Percentiles rank a stretch among this genome's conserved stretches.
phyloP scores from a whole-genome alignment of 2,797 vertebrate genomes.

The Melanotaenia nigrans region DNA sequence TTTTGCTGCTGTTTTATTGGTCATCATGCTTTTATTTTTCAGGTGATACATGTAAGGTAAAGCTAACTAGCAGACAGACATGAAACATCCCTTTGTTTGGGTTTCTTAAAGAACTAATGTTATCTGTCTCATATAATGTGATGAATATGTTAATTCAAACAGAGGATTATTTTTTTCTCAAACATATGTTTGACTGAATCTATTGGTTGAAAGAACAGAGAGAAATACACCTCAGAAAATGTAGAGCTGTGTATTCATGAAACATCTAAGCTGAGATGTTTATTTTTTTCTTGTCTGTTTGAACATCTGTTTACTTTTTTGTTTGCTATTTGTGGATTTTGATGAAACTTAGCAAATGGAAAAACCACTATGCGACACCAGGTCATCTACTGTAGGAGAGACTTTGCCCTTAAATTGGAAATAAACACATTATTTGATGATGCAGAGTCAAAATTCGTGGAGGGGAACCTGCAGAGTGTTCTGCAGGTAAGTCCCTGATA shows the following conservation, averaged over 20 bases:
- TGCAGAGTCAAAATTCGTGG: no score
- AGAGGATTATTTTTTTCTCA: background rate
- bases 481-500: no score
- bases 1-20: background rate
- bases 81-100: background rate
- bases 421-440: background rate
- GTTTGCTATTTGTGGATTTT: background rate
- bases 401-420: background rate
- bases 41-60: background rate
- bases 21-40: background rate
- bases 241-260: background rate
- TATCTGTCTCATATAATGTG: background rate
- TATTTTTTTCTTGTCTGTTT: background rate
- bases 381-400: background rate
- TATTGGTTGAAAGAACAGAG: background rate
- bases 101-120: background rate
- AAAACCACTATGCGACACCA: background rate
- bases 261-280: background rate
- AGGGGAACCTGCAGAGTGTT: no score
- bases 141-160: background rate
- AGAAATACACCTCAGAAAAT: background rate
- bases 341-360: background rate
- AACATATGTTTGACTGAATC: background rate
- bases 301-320: background rate
- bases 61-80: background rate